Evolutionary conservation across 2,797 vertebrate species (phyloP), one percentile per base, ranked within the genome.

Genomic region (Xerus rutilus): DNA sequence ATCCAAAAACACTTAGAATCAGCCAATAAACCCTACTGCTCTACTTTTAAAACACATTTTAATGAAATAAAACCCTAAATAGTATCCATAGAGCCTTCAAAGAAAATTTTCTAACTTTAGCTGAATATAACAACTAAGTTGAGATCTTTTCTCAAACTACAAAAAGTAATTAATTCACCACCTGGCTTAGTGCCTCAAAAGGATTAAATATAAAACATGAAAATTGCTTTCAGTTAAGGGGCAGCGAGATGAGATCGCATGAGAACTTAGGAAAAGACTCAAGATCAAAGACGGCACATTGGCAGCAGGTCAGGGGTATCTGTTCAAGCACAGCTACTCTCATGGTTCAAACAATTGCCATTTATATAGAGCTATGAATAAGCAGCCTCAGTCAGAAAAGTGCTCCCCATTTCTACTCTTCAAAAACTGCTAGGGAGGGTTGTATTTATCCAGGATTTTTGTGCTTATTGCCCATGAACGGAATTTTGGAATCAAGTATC

Each of bases 171-270:
- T 97, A 97, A 97, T 94, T 96, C 93, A 92, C 93, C 97, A 97
- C 93, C 96, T 98, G 97, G 97, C 97, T 96, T 91, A 84, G n/a
- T 30, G 95, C 95, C 93, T 96, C 96, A 28, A 76, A 93, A 96
- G 96, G 91, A 97, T 97, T 98, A 97, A 96, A 97, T 92, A 96
- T 96, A 97, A 97, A 97, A 97, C 95, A 90, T 64, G 94, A 96
- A 98, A 97, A 97, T 97, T 96, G 96, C 97, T 96, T 96, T 96
- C 65, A 88, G 95, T 89, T 67, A 91, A 96, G 96, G 94, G 94
- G 25, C 93, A 97, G 86, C 70, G 77, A 59, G 93, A 95, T 90
- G 93, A 94, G 95, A 96, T 96, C 20, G 1, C 91, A 87, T 96
- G 95, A 97, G 97, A 97, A 97, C 93, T 94, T 74, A 39, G 94